Evolutionary conservation across 2,113 vertebrate species (phyloP), one percentile per base, ranked within the genome.

Genomic region (Peromyscus polionotus): DNA sequence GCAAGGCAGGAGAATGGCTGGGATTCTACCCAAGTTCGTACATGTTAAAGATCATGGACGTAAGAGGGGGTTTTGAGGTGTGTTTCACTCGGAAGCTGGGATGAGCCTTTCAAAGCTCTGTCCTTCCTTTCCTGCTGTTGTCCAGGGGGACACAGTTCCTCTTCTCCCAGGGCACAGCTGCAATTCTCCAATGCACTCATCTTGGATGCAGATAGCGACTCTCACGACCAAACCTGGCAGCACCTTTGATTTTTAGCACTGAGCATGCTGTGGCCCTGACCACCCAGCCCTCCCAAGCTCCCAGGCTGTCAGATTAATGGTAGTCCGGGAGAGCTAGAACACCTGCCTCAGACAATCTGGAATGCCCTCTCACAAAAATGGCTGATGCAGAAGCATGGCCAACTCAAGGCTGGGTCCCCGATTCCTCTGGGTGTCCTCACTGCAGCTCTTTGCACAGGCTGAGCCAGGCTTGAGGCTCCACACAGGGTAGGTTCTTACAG

Each of bases 301-400:
- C 33, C 17, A 85, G 48, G 7, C 80, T 20, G 36, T 14, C 26
- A 12, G 14, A 24, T 22, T 31, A 39, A 61, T n/a, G 6, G 51
- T 16, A 31, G 48, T 61, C 42, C n/a, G 61, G 31, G 33, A 0
- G 0, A 36, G 61, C 16, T 42, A 26, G 45, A 33, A 26, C 3
- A 54, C 3, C 33, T 31, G 42, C 51, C 54, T 54, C 31, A 12
- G 7, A 61, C 42, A 42, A 85, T 3, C 33, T 3, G 0, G 68
- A 48, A 36, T 5, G 67, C 54, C 91, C 79, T 86, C 24, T 61
- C 73, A 13, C 0, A 65, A 79, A 48, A 22, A 67, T 4, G 26
- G 63, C 0, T 10, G 45, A 17, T 26, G 1, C 0, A 1, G 8
- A 39, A 72, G 16, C 19, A 39, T n/a, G 36, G 54, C 5, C 80